phyloP scores from a whole-genome alignment of 2,113 vertebrate species.

The Coptodon rendalli region DNA sequence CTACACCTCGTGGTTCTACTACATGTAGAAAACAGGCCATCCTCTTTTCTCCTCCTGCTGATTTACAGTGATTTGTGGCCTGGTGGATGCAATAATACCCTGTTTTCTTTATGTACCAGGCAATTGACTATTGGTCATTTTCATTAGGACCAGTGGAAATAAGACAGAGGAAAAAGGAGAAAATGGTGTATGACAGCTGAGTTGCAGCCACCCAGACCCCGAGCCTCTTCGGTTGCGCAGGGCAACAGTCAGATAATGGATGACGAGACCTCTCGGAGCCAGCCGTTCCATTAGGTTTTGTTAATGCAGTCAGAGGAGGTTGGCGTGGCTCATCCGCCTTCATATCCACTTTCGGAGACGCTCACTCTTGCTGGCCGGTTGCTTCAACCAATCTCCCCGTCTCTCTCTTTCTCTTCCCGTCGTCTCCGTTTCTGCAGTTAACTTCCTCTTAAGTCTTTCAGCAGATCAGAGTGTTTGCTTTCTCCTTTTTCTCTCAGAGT shows the following conservation, averaged over 20 bases:
- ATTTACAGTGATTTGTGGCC: constrained; percentile 29
- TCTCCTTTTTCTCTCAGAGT: neutral
- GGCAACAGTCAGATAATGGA: constrained; percentile 75
- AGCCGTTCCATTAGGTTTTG: constrained; percentile 74
- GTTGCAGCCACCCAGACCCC: constrained; percentile 38
- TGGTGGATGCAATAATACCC: constrained; percentile 7
- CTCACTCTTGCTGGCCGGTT: constrained; percentile 44
- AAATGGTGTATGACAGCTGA: constrained; percentile 31
- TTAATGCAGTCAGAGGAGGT: constrained; percentile 73
- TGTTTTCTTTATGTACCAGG: constrained; percentile 16
- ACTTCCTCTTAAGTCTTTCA: neutral
- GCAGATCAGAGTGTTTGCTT: neutral
- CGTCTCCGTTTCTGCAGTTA: neutral
- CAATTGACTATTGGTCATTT: constrained; percentile 50
- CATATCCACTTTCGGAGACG: constrained; percentile 64
- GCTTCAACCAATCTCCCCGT: neutral
- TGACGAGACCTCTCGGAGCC: constrained; percentile 66
- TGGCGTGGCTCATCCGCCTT: constrained; percentile 63
- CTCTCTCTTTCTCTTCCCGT: neutral
- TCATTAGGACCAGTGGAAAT: constrained; percentile 41
- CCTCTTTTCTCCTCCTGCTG: neutral
- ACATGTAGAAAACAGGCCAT: neutral
- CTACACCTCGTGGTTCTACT: neutral
- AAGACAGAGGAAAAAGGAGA: constrained; percentile 41
- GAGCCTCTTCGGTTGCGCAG: constrained; percentile 49